A percentile compares a stretch with the other conserved stretches of the same genome.
These are phyloP conservation scores for Chymomyza costata DNA, from an alignment of 1,140 invertebrate species.

Conservation along the genomic window DNA sequence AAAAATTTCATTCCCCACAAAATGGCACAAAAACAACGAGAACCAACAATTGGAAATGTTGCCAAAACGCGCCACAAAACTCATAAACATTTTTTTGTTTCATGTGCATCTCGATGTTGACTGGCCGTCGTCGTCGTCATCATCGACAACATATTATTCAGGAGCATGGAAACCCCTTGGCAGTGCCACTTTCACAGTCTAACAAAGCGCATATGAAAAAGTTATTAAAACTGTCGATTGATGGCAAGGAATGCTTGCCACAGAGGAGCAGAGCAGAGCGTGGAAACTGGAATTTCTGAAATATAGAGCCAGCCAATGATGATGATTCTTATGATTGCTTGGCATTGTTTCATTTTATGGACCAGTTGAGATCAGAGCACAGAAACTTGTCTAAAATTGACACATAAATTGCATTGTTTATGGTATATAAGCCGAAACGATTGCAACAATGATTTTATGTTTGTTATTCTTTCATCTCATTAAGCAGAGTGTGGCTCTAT, in stretches of 20 bases:
- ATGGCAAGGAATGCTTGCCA: conserved; percentile 39
- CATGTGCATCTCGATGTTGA: too few relatives aligned
- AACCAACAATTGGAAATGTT: too few relatives aligned
- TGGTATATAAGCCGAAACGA: conserved; percentile 39
- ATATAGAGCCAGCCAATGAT: conserved; percentile 2
- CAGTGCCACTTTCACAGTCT: conserved; percentile 41
- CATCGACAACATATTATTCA: too few relatives aligned
- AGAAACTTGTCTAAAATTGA: conserved; percentile 42
- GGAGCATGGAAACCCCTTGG: too few relatives aligned
- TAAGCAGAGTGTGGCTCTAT: too few relatives aligned
- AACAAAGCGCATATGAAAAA: conserved; percentile 42
- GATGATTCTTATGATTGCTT: conserved; percentile 25
- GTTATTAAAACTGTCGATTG: conserved; percentile 66
- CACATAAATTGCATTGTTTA: conserved; percentile 62
- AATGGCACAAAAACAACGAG: neutral
- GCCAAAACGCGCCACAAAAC: conserved; percentile 11
- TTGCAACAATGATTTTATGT: too few relatives aligned
- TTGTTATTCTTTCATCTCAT: too few relatives aligned
- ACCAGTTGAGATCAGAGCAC: conserved; percentile 2
- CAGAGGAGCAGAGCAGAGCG: conserved; percentile 16
- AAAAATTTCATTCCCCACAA: conserved; percentile 46
- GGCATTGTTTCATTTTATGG: conserved; percentile 13
- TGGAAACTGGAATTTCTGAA: conserved; percentile 19
- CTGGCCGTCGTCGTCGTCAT: neutral
- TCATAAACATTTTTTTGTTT: neutral